Conservation (phyloP, 2,888 invertebrate genomes). For the Papilio elwesi region DNA sequence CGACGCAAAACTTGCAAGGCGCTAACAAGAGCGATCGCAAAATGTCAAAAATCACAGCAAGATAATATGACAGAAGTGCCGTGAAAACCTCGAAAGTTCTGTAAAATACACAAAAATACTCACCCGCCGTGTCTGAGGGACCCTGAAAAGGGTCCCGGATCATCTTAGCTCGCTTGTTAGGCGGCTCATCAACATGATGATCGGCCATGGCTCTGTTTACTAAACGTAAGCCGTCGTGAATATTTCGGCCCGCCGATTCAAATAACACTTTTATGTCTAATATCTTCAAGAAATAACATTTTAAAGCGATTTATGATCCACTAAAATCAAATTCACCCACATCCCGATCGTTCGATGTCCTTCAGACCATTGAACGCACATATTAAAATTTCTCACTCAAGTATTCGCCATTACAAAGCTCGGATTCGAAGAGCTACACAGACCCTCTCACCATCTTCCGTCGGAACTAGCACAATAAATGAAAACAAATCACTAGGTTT, state of each 20-base stretch:
- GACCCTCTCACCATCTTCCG: slow-evolving; percentile 90
- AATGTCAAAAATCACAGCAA: slow-evolving; percentile 77
- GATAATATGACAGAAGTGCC: slow-evolving; percentile 77
- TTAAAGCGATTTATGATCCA: slow-evolving; percentile 82
- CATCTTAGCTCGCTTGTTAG: slow-evolving; percentile 97
- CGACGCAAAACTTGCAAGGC: slow-evolving; percentile 81
- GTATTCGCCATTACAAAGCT: slow-evolving; percentile 92
- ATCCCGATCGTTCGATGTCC: slow-evolving; percentile 88
- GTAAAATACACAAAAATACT: slow-evolving; percentile 78
- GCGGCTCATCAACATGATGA: slow-evolving; percentile 97
- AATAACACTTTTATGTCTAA: slow-evolving; percentile 83
- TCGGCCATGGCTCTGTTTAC: slow-evolving; percentile 95
- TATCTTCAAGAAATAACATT: slow-evolving; percentile 82
- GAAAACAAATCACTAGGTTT: slow-evolving; percentile 86
- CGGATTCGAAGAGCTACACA: slow-evolving; percentile 87
- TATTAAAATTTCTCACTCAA: slow-evolving; percentile 88
- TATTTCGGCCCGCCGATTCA: slow-evolving; percentile 85
- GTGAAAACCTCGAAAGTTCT: slow-evolving; percentile 67
- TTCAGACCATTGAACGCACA: slow-evolving; percentile 91
- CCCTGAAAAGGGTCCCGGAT: slow-evolving; percentile 92
- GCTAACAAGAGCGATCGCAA: slow-evolving; percentile 77
- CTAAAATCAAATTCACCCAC: slow-evolving; percentile 85
- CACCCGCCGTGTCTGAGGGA: slow-evolving; percentile 91
- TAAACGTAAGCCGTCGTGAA: slow-evolving; percentile 87
- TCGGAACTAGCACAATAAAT: slow-evolving; percentile 89